Conservation (phyloP, 2,797 vertebrate species). For the Phoebastria nigripes region DNA sequence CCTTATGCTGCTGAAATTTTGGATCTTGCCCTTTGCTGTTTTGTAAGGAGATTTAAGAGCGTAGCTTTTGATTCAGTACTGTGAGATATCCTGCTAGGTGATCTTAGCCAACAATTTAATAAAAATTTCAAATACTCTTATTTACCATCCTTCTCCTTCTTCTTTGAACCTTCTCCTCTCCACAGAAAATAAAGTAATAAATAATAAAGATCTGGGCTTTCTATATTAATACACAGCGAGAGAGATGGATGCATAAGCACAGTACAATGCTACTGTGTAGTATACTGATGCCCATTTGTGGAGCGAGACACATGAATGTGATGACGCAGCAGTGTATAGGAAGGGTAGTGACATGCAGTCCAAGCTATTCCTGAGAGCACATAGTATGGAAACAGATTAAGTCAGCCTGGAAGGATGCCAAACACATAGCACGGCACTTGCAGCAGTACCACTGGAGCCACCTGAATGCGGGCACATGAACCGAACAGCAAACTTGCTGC, state of each 20-base stretch:
- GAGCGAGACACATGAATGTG: fast-evolving
- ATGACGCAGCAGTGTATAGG: background rate
- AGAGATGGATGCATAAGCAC: background rate
- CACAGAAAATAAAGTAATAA: background rate
- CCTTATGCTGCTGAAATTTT: background rate
- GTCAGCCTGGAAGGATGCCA: background rate
- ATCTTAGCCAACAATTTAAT: background rate
- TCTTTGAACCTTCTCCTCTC: background rate
- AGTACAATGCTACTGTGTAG: background rate
- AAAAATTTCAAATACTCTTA: background rate
- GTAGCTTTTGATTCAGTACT: background rate
- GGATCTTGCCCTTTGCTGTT: background rate
- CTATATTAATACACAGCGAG: background rate
- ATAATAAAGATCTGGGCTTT: background rate
- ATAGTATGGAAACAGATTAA: background rate
- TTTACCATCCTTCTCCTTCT: background rate
- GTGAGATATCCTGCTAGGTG: background rate
- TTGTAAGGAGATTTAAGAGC: background rate
- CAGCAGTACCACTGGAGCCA: background rate
- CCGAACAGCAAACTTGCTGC: background rate
- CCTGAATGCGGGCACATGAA: background rate
- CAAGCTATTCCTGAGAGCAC: background rate
- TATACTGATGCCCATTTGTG: background rate
- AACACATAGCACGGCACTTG: background rate
- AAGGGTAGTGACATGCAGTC: background rate